Base-by-base conservation (phyloP, 2,113 vertebrate species). In the Anolis sagrei region DNA sequence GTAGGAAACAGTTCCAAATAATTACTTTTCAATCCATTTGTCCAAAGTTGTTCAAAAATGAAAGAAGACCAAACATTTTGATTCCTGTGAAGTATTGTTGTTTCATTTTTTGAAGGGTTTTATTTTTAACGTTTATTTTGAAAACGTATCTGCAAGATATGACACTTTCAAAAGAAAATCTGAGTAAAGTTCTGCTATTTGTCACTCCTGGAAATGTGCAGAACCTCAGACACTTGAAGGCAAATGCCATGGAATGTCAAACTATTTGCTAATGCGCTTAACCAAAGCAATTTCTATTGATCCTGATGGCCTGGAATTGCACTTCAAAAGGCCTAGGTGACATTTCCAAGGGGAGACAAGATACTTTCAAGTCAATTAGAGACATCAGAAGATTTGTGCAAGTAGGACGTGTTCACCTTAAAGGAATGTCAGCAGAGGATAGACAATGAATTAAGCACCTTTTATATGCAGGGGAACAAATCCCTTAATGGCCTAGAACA, bases 291-390 rank as follows among this genome's bases (percentile, higher is more conserved):
- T 32, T 36, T 84, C 64, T 93, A 95, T 95, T 94, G 94, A 96
- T 95, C 91, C 92, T 86, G 84, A 91, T 92, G 91, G 92, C 89
- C 91, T 94, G 90, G 88, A 95, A 96, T 93, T 94, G 91, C 81
- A 94, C 93, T 95, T 95, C 94, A 90, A 92, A 96, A 93, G 91
- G 89, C 84, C 82, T 93, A 87, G 92, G 94, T 93, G 94, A 95
- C 93, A 96, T 94, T 96, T 95, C 93, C 90, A 93, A 95, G 92
- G 94, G 94, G 91, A 94, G 88, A 92, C 19, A 51, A 92, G 89
- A 91, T 93, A 88, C 85, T 93, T 94, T 93, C 91, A 94, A 94
- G 93, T 95, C 94, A 94, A 95, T 95, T 93, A 94, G 93, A 90
- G 0, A 81, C 89, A 89, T 29, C 83, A 76, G 89, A 93, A 83